Percentiles rank a stretch among this genome's conserved stretches.
phyloP scores from a whole-genome alignment of 2,797 vertebrate species.

The Micropoecilia bifurca region DNA sequence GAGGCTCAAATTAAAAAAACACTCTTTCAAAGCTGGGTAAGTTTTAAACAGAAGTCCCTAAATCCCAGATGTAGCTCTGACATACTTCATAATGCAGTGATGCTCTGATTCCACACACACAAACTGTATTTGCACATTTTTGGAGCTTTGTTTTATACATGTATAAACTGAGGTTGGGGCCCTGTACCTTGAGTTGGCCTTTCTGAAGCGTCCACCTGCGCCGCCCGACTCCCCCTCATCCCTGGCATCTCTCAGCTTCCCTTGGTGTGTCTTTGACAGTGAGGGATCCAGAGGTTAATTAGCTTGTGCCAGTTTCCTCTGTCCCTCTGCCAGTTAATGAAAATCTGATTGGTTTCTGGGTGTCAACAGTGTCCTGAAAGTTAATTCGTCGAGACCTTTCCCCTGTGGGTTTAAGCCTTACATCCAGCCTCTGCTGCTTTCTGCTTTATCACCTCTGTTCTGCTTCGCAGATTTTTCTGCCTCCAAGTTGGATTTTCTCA shows the following conservation, averaged over 20 bases:
- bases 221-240: constrained; percentile 62
- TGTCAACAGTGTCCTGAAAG: constrained; percentile 87
- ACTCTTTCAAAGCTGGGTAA: not conserved
- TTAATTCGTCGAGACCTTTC: constrained; percentile 80
- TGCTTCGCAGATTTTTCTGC: constrained; percentile 18
- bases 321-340: constrained; percentile 85
- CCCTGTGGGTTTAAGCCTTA: constrained; percentile 71
- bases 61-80: constrained; percentile 15
- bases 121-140: constrained; percentile 13
- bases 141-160: not conserved
- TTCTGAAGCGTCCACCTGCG: constrained; percentile 61
- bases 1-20: not conserved
- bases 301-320: constrained; percentile 83
- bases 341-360: constrained; percentile 87
- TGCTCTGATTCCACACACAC: constrained; percentile 22
- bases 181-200: constrained; percentile 35
- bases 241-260: constrained; percentile 71
- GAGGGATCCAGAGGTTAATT: constrained; percentile 84
- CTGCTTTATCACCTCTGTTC: constrained; percentile 36
- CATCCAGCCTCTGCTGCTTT: constrained; percentile 50
- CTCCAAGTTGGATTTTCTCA: not conserved
- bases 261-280: constrained; percentile 71
- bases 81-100: constrained; percentile 26
- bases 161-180: constrained; percentile 7
- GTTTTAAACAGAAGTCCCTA: constrained; percentile 17